Conservation (phyloP, 2,888 invertebrate genomes). For the Drosophila percnosoma region DNA sequence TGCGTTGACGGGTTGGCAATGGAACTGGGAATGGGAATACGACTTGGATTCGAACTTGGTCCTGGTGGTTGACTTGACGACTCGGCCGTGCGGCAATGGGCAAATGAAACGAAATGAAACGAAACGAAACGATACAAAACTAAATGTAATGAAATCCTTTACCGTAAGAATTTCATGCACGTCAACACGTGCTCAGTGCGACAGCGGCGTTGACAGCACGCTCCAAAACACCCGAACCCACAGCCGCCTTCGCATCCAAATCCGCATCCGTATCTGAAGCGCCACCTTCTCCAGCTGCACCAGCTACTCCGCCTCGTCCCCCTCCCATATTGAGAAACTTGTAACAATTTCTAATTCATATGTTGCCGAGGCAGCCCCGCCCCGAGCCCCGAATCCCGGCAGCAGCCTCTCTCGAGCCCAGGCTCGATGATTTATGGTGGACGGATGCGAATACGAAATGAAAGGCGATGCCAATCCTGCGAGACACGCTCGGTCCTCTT, state of each 20-base stretch:
- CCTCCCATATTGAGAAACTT: slow-evolving; percentile 24
- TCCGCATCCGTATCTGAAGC: slow-evolving; percentile 10
- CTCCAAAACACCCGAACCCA: slow-evolving; percentile 3
- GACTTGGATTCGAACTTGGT: slow-evolving; percentile 16
- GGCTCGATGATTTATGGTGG: slow-evolving; percentile 70
- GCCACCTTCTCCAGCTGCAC: neutral
- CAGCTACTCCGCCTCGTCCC: neutral
- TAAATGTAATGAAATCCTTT: slow-evolving; percentile 76
- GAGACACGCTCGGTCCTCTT: slow-evolving; percentile 23
- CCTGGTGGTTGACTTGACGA: slow-evolving; percentile 42
- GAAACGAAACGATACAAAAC: slow-evolving; percentile 28
- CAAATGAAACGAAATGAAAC: slow-evolving; percentile 57
- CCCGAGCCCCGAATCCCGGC: neutral
- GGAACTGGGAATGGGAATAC: slow-evolving; percentile 5
- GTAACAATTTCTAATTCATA: slow-evolving; percentile 78
- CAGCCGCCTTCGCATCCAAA: slow-evolving; percentile 15
- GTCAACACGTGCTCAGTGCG: slow-evolving; percentile 73
- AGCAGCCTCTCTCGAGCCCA: slow-evolving; percentile 13
- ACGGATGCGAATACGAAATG: slow-evolving; percentile 67
- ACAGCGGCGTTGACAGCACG: slow-evolving; percentile 63
- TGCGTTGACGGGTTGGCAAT: slow-evolving; percentile 30
- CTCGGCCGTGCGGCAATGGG: slow-evolving; percentile 58
- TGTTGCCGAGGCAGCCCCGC: slow-evolving; percentile 54
- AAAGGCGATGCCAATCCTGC: slow-evolving; percentile 45
- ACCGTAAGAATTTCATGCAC: slow-evolving; percentile 82